phyloP scores from a whole-genome alignment of 2,113 vertebrate genomes.

The Chionis minor region DNA sequence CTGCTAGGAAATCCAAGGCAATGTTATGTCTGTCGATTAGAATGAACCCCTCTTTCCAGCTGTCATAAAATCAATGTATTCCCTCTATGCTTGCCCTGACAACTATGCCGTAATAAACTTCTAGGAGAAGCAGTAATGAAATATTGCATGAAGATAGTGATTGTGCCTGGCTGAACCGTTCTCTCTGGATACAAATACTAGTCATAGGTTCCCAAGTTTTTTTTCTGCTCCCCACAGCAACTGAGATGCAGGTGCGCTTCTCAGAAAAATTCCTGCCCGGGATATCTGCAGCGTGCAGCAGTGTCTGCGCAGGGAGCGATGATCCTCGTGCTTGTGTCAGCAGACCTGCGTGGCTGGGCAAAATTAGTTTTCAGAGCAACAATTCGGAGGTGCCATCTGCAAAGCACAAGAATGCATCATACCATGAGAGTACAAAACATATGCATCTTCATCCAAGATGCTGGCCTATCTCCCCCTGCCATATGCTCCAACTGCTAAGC shows the following conservation, averaged over 20 bases:
- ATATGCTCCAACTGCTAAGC: conserved; percentile 55
- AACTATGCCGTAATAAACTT: neutral
- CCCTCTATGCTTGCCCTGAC: neutral
- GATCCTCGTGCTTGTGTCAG: conserved; percentile 36
- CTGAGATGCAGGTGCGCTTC: conserved; percentile 13
- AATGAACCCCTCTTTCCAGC: neutral
- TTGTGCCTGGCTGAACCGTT: neutral
- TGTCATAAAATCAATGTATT: neutral
- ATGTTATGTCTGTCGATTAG: neutral
- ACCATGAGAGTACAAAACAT: conserved; percentile 64
- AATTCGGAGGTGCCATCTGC: conserved; percentile 49
- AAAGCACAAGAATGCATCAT: conserved; percentile 64
- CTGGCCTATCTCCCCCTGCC: conserved; percentile 60
- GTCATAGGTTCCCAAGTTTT: neutral
- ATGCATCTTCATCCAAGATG: conserved; percentile 57
- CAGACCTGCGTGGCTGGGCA: conserved; percentile 43
- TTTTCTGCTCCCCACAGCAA: neutral
- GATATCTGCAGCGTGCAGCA: conserved; percentile 44
- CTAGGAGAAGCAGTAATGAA: neutral
- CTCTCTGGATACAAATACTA: neutral
- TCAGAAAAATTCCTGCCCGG: conserved; percentile 28
- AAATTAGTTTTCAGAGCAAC: conserved; percentile 52
- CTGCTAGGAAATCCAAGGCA: neutral
- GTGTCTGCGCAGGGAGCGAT: conserved; percentile 22
- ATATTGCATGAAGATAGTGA: neutral